Base-by-base conservation (phyloP, 30 jellyfish, hydroid and myxozoan species). In the Hydractinia echinata region DNA sequence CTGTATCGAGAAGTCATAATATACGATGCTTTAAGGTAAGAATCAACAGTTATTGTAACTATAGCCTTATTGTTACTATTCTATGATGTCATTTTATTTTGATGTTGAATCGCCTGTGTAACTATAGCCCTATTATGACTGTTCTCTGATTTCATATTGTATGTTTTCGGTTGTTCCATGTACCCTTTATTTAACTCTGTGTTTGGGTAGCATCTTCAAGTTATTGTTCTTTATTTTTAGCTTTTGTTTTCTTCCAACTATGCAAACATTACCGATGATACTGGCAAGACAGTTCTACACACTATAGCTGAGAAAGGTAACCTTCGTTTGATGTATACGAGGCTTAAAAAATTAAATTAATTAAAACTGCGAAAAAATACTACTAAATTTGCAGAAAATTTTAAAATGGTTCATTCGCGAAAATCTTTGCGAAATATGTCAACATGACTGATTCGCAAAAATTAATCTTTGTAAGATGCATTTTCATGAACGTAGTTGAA, bases 301-400 rank as follows among this genome's bases (percentile, higher is more conserved):
- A 49, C 55, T n/a, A 91, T 91, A 1, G 97, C 97, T 30, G 97
- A 90, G 77, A 79, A 90, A 67, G 97, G 97, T 90, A 81, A n/a
- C n/a, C n/a, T n/a, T n/a, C n/a, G n/a, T n/a, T n/a, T n/a, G n/a
- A n/a, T n/a, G n/a, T n/a, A 30, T n/a, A n/a, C n/a, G n/a, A n/a
- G n/a, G n/a, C n/a, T n/a, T n/a, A n/a, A n/a, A n/a, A 30, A 30
- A 30, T n/a, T n/a, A 30, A 30, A 30, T 30, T 30, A 30, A 30
- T 30, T 30, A 0, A 30, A 30, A 30, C 44, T 30, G 44, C 44
- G 44, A 30, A 30, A 30, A 30, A 30, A 30, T 30, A 30, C 2
- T 2, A 30, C 44, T 30, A 0, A 30, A 30, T 30, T 30, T 30
- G 44, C 44, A 30, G 44, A 30, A 30, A 30, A 30, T 30, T 30